A percentile compares a stretch with the other conserved stretches of the same genome.
These are phyloP conservation scores for Lontra canadensis DNA, from an alignment of 2,113 vertebrate genomes.

Conservation along the genomic window DNA sequence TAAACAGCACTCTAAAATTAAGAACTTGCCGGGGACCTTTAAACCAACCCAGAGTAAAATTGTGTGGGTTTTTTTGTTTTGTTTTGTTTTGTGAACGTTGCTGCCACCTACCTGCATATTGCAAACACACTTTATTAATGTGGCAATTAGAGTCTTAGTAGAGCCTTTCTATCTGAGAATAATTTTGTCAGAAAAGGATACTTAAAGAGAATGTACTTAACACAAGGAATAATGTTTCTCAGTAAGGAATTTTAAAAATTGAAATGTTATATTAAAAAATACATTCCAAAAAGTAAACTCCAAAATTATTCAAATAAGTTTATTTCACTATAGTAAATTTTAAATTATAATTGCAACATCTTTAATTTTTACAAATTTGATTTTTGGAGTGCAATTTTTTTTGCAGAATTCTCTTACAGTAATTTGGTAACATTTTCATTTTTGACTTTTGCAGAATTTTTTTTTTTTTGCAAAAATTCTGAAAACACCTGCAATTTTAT, in stretches of 20 bases:
- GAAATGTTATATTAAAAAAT: background rate
- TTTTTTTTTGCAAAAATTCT: background rate
- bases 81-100: background rate
- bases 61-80: background rate
- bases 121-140: background rate
- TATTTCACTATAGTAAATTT: background rate
- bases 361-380: background rate
- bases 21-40: background rate
- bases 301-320: background rate
- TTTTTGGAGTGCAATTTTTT: background rate
- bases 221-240: background rate
- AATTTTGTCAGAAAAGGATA: slow-evolving; percentile 5
- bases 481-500: background rate
- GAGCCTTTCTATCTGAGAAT: background rate
- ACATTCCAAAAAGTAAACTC: background rate
- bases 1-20: background rate
- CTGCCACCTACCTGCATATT: slow-evolving; percentile 44
- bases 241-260: background rate
- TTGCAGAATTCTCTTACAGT: background rate
- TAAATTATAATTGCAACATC: background rate
- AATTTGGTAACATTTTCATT: background rate
- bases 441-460: background rate
- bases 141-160: background rate
- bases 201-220: background rate
- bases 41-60: background rate